phyloP scores from a whole-genome alignment of 1,140 invertebrate species.

The Sipha flava region DNA sequence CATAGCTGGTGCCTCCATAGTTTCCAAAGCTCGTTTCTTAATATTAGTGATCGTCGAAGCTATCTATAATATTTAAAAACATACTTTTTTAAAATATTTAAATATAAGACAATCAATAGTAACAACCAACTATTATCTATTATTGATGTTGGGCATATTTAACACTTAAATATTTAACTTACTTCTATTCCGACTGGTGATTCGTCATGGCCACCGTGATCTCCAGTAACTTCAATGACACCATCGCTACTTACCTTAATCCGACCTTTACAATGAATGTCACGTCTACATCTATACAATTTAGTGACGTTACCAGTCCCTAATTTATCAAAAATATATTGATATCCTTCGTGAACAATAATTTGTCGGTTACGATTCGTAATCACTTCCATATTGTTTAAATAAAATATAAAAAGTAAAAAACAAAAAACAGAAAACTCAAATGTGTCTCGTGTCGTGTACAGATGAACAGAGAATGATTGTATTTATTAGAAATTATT shows the following conservation, averaged over 20 bases:
- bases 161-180: background rate
- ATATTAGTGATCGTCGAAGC: background rate
- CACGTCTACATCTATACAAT: background rate
- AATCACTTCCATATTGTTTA: background rate
- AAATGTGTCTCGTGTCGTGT: too few species aligned
- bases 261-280: background rate
- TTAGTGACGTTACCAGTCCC: background rate
- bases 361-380: background rate
- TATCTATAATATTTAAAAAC: background rate
- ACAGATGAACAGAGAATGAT: too few species aligned
- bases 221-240: background rate
- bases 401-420: background rate
- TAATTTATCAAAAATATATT: background rate
- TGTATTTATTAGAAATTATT: too few species aligned
- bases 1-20: background rate
- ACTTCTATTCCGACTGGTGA: background rate
- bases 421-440: background rate
- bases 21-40: background rate
- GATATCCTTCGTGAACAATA: background rate
- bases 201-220: background rate
- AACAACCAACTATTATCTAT: background rate
- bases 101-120: background rate
- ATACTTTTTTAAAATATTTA: background rate
- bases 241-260: background rate
- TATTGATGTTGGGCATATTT: too few species aligned